Base-by-base conservation (phyloP, 1,140 invertebrate genomes). In the Drosophila sp. region DNA sequence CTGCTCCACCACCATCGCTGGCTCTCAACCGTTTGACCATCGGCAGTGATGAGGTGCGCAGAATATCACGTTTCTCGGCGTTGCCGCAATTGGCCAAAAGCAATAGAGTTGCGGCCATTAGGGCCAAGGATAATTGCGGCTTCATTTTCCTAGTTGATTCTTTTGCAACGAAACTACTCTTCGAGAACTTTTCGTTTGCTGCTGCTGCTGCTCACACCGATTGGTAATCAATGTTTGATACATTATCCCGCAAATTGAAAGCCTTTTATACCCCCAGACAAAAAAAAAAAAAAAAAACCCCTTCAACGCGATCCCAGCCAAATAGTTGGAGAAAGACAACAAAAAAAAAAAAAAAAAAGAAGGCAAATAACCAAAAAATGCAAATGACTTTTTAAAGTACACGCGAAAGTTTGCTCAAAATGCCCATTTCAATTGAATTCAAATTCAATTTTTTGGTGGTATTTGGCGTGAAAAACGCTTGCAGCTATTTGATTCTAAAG, bases 201-300 rank as follows among this genome's bases (percentile, higher is more conserved):
- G 55, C 57, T 23, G 33, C 54, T 60, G 60, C 8, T 85, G 71
- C 72, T 77, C 61, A 66, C 81, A 79, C 71, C 68, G 86, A 85
- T 90, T 76, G 86, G 70, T 77, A 90, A 86, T 86, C 82, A 78
- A 85, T 79, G 82, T 90, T 75, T 90, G 87, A 90, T 90, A 90
- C 73, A 79, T 76, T 76, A 79, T 70, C 69, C 60, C 44, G 11
- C 60, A 55, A 66, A 47, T 62, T 63, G 69, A 47, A 61, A 50
- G 76, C 63, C 69, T 90, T 90, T 90, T 90, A 90, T 90, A 90
- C 79, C 47, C 66, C 54, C 63, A 2, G 27, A 55, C 11, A 35
- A 57, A 17, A 17, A 17, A 17, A 17, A 17, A 17, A 17, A 17
- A 17, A 0, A 17, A 17, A 17, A 38, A 38, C 35, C 35, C 30